Conservation (phyloP, 2,113 vertebrate species). For the Neolamprologus modestus region DNA sequence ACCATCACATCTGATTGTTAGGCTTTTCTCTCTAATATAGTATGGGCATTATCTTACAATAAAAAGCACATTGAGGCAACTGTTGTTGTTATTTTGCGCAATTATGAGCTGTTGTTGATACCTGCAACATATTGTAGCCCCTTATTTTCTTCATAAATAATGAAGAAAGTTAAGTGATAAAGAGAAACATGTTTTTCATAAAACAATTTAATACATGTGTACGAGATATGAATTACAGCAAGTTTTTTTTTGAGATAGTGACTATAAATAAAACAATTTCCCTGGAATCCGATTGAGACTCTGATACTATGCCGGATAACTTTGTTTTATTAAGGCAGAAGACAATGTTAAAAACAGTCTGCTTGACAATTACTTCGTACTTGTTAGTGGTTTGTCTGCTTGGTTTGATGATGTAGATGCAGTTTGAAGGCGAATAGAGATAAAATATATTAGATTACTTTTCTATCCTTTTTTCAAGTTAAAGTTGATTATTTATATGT, state of each 20-base stretch:
- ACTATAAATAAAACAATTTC: not conserved
- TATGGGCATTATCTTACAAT: not conserved
- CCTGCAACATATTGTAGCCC: not conserved
- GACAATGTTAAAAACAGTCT: not conserved
- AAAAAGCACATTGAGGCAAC: not conserved
- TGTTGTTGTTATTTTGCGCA: not conserved
- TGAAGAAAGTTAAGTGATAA: not conserved
- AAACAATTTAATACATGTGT: not conserved
- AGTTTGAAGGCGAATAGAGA: not conserved
- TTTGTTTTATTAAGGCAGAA: not conserved
- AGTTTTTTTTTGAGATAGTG: not conserved
- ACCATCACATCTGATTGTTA: not conserved
- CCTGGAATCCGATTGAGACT: not conserved
- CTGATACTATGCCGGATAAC: not conserved
- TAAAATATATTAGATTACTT: slow-evolving; percentile 54
- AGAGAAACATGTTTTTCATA: not conserved
- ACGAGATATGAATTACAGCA: not conserved
- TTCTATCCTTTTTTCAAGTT: not conserved
- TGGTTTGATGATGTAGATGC: not conserved
- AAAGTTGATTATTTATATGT: not conserved
- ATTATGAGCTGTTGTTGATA: not conserved
- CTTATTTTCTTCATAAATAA: not conserved
- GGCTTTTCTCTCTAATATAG: not conserved
- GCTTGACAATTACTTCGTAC: not conserved
- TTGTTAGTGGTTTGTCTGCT: not conserved